Percentiles rank a stretch among this genome's conserved stretches.
Conservation (phyloP, 1,140 invertebrate species). For the Dryas iulia region DNA sequence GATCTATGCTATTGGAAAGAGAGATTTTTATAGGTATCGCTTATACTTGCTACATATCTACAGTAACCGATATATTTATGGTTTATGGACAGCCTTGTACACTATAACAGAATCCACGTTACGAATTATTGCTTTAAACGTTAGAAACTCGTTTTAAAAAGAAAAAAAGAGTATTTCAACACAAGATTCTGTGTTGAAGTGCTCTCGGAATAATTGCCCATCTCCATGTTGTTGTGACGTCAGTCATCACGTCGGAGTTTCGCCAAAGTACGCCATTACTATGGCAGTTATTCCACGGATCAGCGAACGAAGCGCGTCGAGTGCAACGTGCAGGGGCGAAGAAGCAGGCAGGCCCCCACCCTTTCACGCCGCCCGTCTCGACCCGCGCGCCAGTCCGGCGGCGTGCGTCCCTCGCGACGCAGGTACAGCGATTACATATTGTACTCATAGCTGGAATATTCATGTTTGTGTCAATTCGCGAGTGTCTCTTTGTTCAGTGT, state of each 20-base stretch:
- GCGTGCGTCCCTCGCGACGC: constrained; percentile 71
- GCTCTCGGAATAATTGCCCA: constrained; percentile 9
- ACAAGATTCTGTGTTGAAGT: neutral
- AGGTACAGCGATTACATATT: constrained; percentile 49
- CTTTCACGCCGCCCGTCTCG: constrained; percentile 48
- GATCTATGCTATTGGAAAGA: too few species aligned
- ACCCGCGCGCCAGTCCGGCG: constrained; percentile 68
- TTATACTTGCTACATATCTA: neutral
- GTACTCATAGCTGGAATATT: constrained; percentile 34
- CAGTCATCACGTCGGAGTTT: constrained; percentile 34
- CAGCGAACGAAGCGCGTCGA: constrained; percentile 50
- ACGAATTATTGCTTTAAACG: neutral
- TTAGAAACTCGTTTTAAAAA: neutral
- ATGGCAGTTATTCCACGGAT: constrained; percentile 36
- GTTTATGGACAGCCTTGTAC: neutral
- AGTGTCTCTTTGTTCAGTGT: constrained; percentile 65
- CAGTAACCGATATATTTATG: neutral
- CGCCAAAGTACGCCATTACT: constrained; percentile 32
- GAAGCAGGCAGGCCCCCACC: constrained; percentile 63
- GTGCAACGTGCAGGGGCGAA: constrained; percentile 70
- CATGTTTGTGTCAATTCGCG: constrained; percentile 43
- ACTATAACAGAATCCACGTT: neutral
- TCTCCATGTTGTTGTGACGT: constrained; percentile 37
- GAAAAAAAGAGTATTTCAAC: neutral
- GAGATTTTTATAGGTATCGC: neutral